Percentiles rank a stretch among this genome's conserved stretches.
Conservation (phyloP, 2,888 invertebrate species). For the Drosophila quasianomalipes region DNA sequence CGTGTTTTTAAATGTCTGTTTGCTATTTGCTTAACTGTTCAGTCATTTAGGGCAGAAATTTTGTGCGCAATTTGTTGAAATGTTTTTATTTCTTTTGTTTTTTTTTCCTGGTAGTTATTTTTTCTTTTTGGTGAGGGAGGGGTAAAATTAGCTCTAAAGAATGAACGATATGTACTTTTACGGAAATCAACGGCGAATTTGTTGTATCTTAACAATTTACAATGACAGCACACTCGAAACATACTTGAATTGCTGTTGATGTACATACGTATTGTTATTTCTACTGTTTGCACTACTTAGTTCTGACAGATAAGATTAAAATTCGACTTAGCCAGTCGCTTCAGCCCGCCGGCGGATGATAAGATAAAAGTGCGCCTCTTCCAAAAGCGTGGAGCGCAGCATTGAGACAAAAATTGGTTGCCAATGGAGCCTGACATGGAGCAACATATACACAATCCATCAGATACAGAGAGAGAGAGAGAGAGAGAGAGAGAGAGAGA, state of each 20-base stretch:
- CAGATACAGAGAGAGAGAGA: constrained; percentile 45
- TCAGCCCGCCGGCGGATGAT: constrained; percentile 42
- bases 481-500: constrained; percentile 41
- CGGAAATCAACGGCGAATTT: constrained; percentile 41
- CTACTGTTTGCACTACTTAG: constrained; percentile 76
- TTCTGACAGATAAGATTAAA: constrained; percentile 75
- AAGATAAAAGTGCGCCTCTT: constrained; percentile 62
- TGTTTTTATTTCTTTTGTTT: constrained; percentile 25
- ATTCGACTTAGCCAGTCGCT: constrained; percentile 65
- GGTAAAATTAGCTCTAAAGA: constrained; percentile 9
- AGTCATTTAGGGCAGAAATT: constrained; percentile 37
- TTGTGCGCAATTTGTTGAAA: constrained; percentile 67
- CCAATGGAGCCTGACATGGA: constrained; percentile 53
- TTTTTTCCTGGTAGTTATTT: background rate
- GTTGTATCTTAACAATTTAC: constrained; percentile 64
- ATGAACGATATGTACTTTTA: constrained; percentile 32
- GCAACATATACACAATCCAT: constrained; percentile 24
- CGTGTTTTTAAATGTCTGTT: constrained; percentile 60
- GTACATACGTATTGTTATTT: constrained; percentile 37
- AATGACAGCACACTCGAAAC: constrained; percentile 41
- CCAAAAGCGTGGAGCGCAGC: constrained; percentile 14
- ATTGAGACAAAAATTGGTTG: constrained; percentile 56
- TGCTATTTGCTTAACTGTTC: constrained; percentile 68
- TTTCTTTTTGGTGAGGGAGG: constrained; percentile 2
- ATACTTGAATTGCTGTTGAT: constrained; percentile 47